Base-by-base conservation (phyloP, 2,113 vertebrate genomes). In the Dasyprocta punctata region DNA sequence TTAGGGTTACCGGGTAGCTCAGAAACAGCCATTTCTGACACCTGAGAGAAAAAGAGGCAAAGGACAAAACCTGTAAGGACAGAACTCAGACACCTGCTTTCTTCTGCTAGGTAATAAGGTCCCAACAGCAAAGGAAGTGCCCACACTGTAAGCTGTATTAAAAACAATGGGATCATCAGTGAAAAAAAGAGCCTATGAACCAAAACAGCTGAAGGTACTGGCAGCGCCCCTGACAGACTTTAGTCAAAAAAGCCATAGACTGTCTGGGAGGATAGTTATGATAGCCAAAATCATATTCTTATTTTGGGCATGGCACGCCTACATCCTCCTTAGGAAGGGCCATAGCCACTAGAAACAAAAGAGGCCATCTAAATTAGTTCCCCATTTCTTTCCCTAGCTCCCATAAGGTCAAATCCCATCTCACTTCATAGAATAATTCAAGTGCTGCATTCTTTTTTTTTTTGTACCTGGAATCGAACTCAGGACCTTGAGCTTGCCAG, bases 11-110 rank as follows among this genome's bases (percentile, higher is more conserved):
- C n/a, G n/a, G n/a, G n/a, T n/a, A n/a, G n/a, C n/a, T n/a, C n/a
- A n/a, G n/a, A n/a, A n/a, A n/a, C n/a, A n/a, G n/a, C n/a, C n/a
- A n/a, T n/a, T n/a, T n/a, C n/a, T n/a, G n/a, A n/a, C n/a, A n/a
- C n/a, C n/a, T n/a, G n/a, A n/a, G n/a, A n/a, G n/a, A n/a, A n/a
- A n/a, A n/a, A 26, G 95, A 97, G 33, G 69, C 56, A 93, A 97
- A 61, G 71, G 92, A 97, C 97, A 67, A 73, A 73, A 63, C 5
- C n/a, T 41, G 13, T 90, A 30, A 95, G n/a, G 38, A 91, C 2
- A 38, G 28, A 96, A 89, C 11, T 61, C 28, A 63, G 49, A 41
- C 71, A 78, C 41, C 9, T 92, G 33, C 44, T 38, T 92, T 71
- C 86, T 16, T 58, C 83, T 38, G 83, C 26, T 60, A 65, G 10